These are phyloP conservation scores for Calyptommatus sinebrachiatus DNA, from an alignment of 2,113 vertebrate genomes.

Conservation along the genomic window DNA sequence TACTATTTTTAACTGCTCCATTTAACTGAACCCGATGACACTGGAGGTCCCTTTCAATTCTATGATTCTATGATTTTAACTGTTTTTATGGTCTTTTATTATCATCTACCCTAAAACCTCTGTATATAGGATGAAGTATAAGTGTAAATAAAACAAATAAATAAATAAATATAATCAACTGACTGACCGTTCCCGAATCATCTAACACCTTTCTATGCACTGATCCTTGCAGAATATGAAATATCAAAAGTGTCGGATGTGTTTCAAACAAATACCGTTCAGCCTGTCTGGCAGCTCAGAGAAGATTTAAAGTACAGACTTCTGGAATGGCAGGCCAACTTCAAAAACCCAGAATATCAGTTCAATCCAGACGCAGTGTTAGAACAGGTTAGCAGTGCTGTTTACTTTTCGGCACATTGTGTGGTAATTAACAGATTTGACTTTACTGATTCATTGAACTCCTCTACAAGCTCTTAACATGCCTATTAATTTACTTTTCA, in stretches of 20 bases:
- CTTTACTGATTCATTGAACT: not conserved
- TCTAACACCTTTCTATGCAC: slow-evolving; percentile 46
- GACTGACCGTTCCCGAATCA: not conserved
- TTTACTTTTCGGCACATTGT: slow-evolving; percentile 34
- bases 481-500: not conserved
- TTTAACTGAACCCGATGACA: no score
- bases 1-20: no score
- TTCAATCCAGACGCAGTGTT: slow-evolving; percentile 66
- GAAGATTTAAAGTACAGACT: slow-evolving; percentile 77
- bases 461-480: not conserved
- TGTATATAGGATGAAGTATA: no score
- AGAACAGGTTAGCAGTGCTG: slow-evolving; percentile 77
- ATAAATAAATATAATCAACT: not conserved
- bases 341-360: slow-evolving; percentile 31
- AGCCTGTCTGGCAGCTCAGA: slow-evolving; percentile 79
- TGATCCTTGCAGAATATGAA: slow-evolving; percentile 66
- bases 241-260: slow-evolving; percentile 72
- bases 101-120: no score
- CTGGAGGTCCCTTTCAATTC: no score
- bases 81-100: no score
- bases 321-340: slow-evolving; percentile 49
- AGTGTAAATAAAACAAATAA: no score
- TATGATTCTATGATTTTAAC: no score
- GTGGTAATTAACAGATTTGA: not conserved
- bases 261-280: slow-evolving; percentile 72